These are phyloP conservation scores for Scomber colias DNA, from an alignment of 2,113 vertebrate genomes.

Conservation along the genomic window DNA sequence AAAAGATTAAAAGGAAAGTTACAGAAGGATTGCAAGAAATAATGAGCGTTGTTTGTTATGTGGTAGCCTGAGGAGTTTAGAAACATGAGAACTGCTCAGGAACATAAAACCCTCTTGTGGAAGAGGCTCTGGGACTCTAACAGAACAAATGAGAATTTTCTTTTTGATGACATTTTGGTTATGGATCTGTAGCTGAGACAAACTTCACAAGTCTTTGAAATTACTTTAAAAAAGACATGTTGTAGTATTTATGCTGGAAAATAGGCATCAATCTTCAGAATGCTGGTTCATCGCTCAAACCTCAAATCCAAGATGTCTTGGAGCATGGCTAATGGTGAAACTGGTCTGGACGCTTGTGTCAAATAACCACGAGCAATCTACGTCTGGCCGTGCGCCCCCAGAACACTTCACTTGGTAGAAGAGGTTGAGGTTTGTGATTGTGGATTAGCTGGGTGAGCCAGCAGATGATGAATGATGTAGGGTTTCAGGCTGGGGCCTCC, in stretches of 20 bases:
- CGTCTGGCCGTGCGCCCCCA: slow-evolving; percentile 58
- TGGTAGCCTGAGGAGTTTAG: slow-evolving; percentile 48
- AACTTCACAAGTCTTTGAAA: slow-evolving; percentile 61
- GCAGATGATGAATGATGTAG: slow-evolving; percentile 76
- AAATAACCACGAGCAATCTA: slow-evolving; percentile 57
- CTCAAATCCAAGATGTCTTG: slow-evolving; percentile 34
- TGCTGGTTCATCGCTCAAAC: slow-evolving; percentile 38
- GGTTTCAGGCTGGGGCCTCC: slow-evolving; percentile 59
- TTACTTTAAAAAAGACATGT: slow-evolving; percentile 22
- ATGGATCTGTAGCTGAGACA: slow-evolving; percentile 42
- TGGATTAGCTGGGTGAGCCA: slow-evolving; percentile 67
- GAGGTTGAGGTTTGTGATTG: slow-evolving; percentile 70
- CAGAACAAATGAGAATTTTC: slow-evolving; percentile 42
- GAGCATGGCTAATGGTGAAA: slow-evolving; percentile 50
- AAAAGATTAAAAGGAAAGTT: slow-evolving; percentile 69
- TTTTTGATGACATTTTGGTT: slow-evolving; percentile 47
- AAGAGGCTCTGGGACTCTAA: slow-evolving; percentile 15
- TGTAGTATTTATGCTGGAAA: slow-evolving; percentile 54
- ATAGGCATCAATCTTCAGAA: slow-evolving; percentile 45
- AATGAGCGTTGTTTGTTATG: slow-evolving; percentile 43
- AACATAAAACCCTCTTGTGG: slow-evolving; percentile 34
- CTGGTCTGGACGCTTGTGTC: slow-evolving; percentile 43
- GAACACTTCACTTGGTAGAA: slow-evolving; percentile 64
- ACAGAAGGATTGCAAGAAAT: slow-evolving; percentile 56
- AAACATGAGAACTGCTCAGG: slow-evolving; percentile 63